Percentiles rank a stretch among this genome's conserved stretches.
phyloP scores from a whole-genome alignment of 2,888 invertebrate genomes.

The Yponomeuta evonymella region DNA sequence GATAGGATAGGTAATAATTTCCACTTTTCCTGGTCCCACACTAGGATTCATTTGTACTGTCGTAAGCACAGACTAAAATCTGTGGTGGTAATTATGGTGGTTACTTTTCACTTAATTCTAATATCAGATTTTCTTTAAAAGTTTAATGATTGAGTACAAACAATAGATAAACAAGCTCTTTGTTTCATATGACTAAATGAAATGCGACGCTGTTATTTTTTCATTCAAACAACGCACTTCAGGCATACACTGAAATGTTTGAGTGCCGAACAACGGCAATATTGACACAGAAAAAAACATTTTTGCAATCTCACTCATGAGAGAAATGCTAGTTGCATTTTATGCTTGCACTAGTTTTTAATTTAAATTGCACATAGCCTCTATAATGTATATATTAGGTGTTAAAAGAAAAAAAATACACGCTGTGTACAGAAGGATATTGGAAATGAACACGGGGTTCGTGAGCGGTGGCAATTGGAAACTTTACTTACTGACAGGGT shows the following conservation, averaged over 20 bases:
- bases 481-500: slow-evolving; percentile 69
- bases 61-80: too few species aligned
- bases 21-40: too few species aligned
- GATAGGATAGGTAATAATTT: too few species aligned
- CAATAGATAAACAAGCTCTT: too few species aligned
- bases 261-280: slow-evolving; percentile 1
- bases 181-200: too few species aligned
- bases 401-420: neutral
- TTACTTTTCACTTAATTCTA: too few species aligned
- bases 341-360: neutral
- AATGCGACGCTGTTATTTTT: slow-evolving; percentile 19
- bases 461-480: slow-evolving; percentile 69
- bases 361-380: neutral
- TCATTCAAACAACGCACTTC: neutral
- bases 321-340: slow-evolving; percentile 31
- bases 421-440: neutral
- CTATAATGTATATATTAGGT: neutral
- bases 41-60: too few species aligned
- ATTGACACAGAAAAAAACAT: slow-evolving; percentile 20
- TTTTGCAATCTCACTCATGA: slow-evolving; percentile 33
- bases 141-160: too few species aligned
- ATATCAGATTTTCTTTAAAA: too few species aligned
- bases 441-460: slow-evolving; percentile 35
- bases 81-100: too few species aligned
- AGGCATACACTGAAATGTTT: slow-evolving; percentile 1